phyloP scores from a whole-genome alignment of 2,797 vertebrate genomes.

The Spondyliosoma cantharus region DNA sequence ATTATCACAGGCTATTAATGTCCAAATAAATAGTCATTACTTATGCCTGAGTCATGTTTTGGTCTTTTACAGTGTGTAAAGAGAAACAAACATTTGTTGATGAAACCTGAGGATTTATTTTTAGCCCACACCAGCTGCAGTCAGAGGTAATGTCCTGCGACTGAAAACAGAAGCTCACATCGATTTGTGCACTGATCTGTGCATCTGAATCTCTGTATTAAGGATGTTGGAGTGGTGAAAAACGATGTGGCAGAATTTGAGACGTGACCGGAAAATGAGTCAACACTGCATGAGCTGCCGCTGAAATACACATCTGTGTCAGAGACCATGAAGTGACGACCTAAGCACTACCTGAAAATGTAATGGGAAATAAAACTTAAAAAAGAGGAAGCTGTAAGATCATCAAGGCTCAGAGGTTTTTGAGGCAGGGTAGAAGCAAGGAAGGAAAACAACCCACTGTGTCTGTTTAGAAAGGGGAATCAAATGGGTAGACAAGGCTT shows the following conservation, averaged over 20 bases:
- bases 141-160: not conserved
- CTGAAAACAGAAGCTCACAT: not conserved
- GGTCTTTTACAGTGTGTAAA: not conserved
- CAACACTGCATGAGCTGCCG: not conserved
- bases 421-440: not conserved
- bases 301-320: not conserved
- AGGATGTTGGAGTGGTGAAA: too few relatives aligned
- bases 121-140: not conserved
- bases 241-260: not conserved
- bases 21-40: not conserved
- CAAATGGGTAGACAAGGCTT: not conserved
- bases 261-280: not conserved
- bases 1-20: not conserved
- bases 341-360: not conserved
- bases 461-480: not conserved
- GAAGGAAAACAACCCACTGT: not conserved
- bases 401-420: not conserved
- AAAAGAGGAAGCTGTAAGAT: conserved; percentile 10
- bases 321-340: not conserved
- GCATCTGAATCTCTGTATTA: not conserved
- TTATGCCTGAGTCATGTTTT: not conserved
- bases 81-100: not conserved
- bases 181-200: not conserved
- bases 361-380: not conserved
- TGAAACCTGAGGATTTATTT: not conserved